These are phyloP conservation scores for Epinephelus malabaricus DNA, from an alignment of 2,797 vertebrate genomes.

Conservation along the genomic window DNA sequence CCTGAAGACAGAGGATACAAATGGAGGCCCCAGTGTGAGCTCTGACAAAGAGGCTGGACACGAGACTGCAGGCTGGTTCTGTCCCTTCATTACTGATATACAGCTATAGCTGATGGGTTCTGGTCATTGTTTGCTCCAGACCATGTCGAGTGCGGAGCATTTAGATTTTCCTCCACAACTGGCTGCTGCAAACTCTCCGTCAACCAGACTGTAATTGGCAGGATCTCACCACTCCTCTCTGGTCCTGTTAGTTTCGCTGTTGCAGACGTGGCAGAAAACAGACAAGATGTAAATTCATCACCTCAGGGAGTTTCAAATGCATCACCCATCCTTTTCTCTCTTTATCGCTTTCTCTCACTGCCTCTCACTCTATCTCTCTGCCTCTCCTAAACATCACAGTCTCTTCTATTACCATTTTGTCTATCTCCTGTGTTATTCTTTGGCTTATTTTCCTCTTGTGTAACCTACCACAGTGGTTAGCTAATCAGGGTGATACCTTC, in stretches of 20 bases:
- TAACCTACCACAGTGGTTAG: slow-evolving; percentile 41
- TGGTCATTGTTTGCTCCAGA: slow-evolving; percentile 62
- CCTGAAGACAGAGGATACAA: slow-evolving; percentile 81
- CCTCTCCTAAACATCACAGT: slow-evolving; percentile 41
- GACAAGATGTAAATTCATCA: slow-evolving; percentile 77
- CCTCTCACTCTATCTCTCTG: slow-evolving; percentile 11
- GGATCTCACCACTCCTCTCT: slow-evolving; percentile 60
- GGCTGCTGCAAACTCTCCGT: slow-evolving; percentile 60
- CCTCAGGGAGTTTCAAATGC: slow-evolving; percentile 73
- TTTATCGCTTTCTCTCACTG: slow-evolving; percentile 22
- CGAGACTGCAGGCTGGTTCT: slow-evolving; percentile 62
- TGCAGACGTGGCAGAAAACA: slow-evolving; percentile 78
- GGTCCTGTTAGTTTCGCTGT: slow-evolving; percentile 66
- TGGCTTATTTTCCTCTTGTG: slow-evolving; percentile 39
- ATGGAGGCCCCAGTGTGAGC: slow-evolving; percentile 65
- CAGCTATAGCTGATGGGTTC: slow-evolving; percentile 51
- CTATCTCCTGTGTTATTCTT: slow-evolving; percentile 37
- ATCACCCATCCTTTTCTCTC: slow-evolving; percentile 49
- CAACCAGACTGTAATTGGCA: slow-evolving; percentile 73
- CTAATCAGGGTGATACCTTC: slow-evolving; percentile 45
- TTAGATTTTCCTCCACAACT: slow-evolving; percentile 14
- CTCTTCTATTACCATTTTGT: slow-evolving; percentile 40
- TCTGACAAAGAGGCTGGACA: slow-evolving; percentile 59
- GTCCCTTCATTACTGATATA: slow-evolving; percentile 62
- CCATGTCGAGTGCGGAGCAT: slow-evolving; percentile 20